Evolutionary conservation across 1,140 invertebrate species (phyloP).

Genomic region (Drosophila suzukii): DNA sequence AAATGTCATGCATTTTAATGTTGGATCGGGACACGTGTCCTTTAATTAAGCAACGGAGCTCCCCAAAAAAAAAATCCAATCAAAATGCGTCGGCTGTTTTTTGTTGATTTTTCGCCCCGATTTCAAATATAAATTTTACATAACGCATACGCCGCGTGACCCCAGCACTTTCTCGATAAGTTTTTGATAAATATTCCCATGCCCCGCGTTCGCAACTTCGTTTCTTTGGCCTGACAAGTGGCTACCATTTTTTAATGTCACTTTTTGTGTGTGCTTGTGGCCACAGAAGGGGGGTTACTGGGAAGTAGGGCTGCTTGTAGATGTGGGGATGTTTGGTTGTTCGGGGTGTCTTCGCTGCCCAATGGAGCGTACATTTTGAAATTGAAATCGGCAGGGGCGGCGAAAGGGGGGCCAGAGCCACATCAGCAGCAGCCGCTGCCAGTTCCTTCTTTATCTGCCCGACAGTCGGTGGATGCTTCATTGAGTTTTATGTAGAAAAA

Average conservation of each 20-base stretch:
- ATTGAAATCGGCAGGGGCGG: slow-evolving; percentile 72
- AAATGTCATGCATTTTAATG: slow-evolving; percentile 50
- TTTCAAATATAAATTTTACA: slow-evolving; percentile 41
- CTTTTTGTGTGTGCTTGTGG: slow-evolving; percentile 62
- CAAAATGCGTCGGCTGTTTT: slow-evolving; percentile 30
- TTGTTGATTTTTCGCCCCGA: slow-evolving; percentile 20
- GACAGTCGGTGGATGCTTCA: slow-evolving; percentile 71
- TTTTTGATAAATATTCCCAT: slow-evolving; percentile 54
- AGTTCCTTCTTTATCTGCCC: slow-evolving; percentile 63
- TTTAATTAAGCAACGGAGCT: slow-evolving; percentile 25
- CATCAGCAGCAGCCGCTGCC: slow-evolving; percentile 40
- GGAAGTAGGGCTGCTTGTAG: too few relatives aligned
- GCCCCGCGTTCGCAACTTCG: not conserved
- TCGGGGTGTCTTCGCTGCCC: slow-evolving; percentile 36
- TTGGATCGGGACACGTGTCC: slow-evolving; percentile 23
- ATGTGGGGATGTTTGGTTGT: too few relatives aligned
- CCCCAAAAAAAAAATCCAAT: slow-evolving; percentile 16
- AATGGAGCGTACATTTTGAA: slow-evolving; percentile 81
- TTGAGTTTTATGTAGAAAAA: slow-evolving; percentile 74
- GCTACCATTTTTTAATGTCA: slow-evolving; percentile 80
- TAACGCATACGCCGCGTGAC: slow-evolving; percentile 65
- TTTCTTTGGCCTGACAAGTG: slow-evolving; percentile 60
- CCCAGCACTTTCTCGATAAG: slow-evolving; percentile 52
- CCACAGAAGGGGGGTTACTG: not conserved
- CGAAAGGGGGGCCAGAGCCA: slow-evolving; percentile 1